Base-by-base conservation (phyloP, 2,888 invertebrate species). In the Acanthococcus lagerstroemiae region DNA sequence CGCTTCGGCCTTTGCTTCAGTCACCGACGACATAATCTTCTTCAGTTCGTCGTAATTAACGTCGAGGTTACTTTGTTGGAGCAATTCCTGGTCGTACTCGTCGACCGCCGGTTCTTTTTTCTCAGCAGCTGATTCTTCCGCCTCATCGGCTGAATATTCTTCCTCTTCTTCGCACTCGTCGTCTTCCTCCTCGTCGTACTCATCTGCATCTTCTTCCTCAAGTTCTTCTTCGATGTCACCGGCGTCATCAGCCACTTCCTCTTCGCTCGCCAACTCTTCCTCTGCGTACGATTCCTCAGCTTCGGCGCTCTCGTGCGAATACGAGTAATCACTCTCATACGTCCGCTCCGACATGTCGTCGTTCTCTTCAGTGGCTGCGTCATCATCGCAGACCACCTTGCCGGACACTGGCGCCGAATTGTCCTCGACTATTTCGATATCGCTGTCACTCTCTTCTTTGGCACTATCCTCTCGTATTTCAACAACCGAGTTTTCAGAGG, bases 321-420 rank as follows among this genome's bases (percentile, higher is more conserved):
- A 63, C 1, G 63, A n/a, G 12, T 27, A 63, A 3, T 63, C 63
- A 54, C 63, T 63, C 52, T 63, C 63, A 44, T 63, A 63, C 7
- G 52, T 54, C 9, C 37, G 19, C n/a, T 63, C 63, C 15, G 63
- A 63, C 9, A 54, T 12, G 5, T 63, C 30, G 15, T 63, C 50
- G 26, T 61, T 30, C 9, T 37, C 52, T 6, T 61, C 44, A 6
- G 30, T 37, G 27, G 37, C 24, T 26, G 27, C 17, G 5, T 48
- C 48, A n/a, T 19, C 9, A 2, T 17, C 19, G 17, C 15, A 22
- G 17, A 15, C 37, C 1, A 30, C 44, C 15, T 24, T 37, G 19
- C 27, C 19, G 4, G 25, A 26, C 19, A 37, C 27, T 22, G 63
- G 52, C 19, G 24, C 21, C 9, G 54, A 17, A 19, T 46, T 60